Conservation (phyloP, 2,888 invertebrate genomes). For the Plutella xylostella region DNA sequence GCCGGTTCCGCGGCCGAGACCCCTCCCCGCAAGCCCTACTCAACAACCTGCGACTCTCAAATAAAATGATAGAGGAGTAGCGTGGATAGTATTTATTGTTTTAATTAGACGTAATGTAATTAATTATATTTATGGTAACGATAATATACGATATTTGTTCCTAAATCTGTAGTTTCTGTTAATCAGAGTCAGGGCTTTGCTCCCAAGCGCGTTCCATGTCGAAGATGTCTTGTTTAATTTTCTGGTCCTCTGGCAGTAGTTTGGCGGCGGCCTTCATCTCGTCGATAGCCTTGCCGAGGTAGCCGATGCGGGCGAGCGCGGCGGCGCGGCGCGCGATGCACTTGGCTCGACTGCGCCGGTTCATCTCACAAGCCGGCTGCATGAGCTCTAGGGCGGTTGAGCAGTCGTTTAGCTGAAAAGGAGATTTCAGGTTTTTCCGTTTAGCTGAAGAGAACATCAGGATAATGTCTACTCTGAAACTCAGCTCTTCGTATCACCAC, state of each 20-base stretch:
- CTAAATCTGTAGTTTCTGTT: constrained; percentile 8
- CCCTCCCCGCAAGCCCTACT: constrained; percentile 87
- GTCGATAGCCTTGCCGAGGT: constrained; percentile 75
- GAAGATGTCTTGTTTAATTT: constrained; percentile 72
- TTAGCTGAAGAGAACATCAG: too few species aligned
- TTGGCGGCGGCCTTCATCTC: constrained; percentile 82
- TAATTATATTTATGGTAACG: constrained; percentile 17
- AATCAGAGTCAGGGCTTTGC: constrained; percentile 73
- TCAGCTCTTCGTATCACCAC: too few species aligned
- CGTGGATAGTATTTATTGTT: constrained; percentile 13
- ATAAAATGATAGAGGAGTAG: constrained; percentile 40
- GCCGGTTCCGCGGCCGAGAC: constrained; percentile 92
- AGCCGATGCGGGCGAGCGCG: constrained; percentile 77
- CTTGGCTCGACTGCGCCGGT: constrained; percentile 76
- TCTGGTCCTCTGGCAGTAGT: constrained; percentile 73
- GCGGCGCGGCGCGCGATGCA: constrained; percentile 82
- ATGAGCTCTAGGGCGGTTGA: constrained; percentile 79
- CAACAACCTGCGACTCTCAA: constrained; percentile 70
- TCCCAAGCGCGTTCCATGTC: constrained; percentile 85
- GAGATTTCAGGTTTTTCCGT: too few species aligned
- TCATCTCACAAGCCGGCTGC: constrained; percentile 78
- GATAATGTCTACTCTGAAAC: too few species aligned
- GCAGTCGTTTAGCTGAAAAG: constrained; percentile 59
- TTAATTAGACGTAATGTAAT: constrained; percentile 2
- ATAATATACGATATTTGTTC: background rate